Evolutionary conservation across 2,113 vertebrate species (phyloP).

Genomic region (Labeo rohita): DNA sequence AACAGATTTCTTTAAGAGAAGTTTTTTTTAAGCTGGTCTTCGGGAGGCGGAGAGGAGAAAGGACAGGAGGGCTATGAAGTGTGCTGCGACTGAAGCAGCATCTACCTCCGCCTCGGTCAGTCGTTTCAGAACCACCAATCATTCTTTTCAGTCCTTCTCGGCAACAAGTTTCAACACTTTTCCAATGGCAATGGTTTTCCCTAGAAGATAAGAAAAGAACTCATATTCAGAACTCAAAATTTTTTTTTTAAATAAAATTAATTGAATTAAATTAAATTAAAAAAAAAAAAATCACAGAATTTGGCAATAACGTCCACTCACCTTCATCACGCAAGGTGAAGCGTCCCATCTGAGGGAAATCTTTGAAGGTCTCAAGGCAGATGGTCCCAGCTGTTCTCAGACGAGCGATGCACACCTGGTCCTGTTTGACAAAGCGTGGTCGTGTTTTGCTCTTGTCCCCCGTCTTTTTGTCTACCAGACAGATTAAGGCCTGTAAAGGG

Average conservation of each 20-base stretch:
- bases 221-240: no score
- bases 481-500: constrained; percentile 87
- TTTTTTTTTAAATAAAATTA: no score
- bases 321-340: constrained; percentile 92
- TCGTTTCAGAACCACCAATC: constrained; percentile 75
- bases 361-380: constrained; percentile 94
- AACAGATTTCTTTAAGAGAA: constrained; percentile 68
- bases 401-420: constrained; percentile 90
- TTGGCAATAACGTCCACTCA: constrained; percentile 61
- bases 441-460: constrained; percentile 91
- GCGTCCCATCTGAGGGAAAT: constrained; percentile 92
- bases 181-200: constrained; percentile 93
- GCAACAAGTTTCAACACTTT: constrained; percentile 94
- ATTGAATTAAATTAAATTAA: no score
- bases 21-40: constrained; percentile 73
- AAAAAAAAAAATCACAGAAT: background rate
- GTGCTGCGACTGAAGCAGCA: constrained; percentile 77
- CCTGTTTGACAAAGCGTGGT: constrained; percentile 91
- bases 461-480: constrained; percentile 91
- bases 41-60: constrained; percentile 71
- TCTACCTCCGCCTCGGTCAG: constrained; percentile 80
- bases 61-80: constrained; percentile 83
- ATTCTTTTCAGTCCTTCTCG: constrained; percentile 87
- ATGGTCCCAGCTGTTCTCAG: constrained; percentile 89
- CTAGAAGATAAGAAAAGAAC: constrained; percentile 64